Evolutionary conservation across 2,113 vertebrate species (phyloP), one percentile per base, ranked within the genome.

Genomic region (Polypterus senegalus): DNA sequence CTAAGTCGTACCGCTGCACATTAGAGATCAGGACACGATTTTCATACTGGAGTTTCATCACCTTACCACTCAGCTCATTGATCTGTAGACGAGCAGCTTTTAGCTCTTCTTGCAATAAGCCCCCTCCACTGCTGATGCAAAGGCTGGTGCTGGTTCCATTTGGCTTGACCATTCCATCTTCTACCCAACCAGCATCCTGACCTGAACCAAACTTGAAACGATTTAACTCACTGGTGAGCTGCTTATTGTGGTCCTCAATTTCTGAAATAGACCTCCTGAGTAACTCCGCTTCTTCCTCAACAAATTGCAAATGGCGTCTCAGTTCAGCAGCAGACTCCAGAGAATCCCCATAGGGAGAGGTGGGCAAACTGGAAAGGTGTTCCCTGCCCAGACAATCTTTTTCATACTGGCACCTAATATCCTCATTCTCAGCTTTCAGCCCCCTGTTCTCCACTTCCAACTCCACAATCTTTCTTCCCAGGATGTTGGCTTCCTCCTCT

Each of bases 401-500:
- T 64, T 98, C 94, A 0, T 91, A 92, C 77, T 97, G 96, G 68
- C 84, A 86, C 62, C 92, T 88, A 74, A 94, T 81, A 76, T 98
- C 95, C 54, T 98, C 95, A 66, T 97, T 97, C 68, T 99, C 96
- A 0, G 94, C 89, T 62, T 93, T 88, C 76, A 99, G 85, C 58
- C 94, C 94, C 44, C 96, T 87, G 71, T 97, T 99, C 78, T 99
- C 96, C 68, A 99, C 93, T 64, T 99, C 96, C 68, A 99, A 80
- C 76, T 99, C 96, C 67, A 99, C 95, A 0, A 98, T 94, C 82
- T 99, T 99, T 2, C 96, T 81, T 46, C 96, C 93, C 63, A 99
- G 70, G 69, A 98, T 97, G 83, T 93, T 97, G 9, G 96, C 96
- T 74, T 99, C 96, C 63, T 98, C 96, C 65, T 99, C 96, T 53